Base-by-base conservation (phyloP, 2,113 vertebrate species). In the Notothenia coriiceps region DNA sequence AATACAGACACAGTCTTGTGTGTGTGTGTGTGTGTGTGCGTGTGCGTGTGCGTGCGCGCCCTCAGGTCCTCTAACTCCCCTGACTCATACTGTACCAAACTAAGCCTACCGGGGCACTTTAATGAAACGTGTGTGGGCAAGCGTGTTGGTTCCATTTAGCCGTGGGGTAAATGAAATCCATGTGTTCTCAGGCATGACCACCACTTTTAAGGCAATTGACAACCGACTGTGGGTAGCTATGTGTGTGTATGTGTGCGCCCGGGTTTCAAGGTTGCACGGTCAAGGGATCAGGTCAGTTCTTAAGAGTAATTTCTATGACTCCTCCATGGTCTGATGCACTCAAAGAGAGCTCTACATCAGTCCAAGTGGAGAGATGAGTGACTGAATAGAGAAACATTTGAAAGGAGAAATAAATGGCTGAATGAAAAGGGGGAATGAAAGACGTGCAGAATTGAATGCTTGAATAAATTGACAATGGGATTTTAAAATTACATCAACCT, bases 151-250 rank as follows among this genome's bases (percentile, higher is more conserved):
- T 87, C 84, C 86, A 88, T 89, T 93, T 93, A 88, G 67, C 79
- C 7, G 13, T 17, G 15, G 75, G 74, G 66, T 77, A 77, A 87
- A 84, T 86, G 57, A 74, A 89, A 86, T 92, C 80, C 54, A 75
- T 70, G 80, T 83, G 73, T 85, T 79, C 70, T 91, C 79, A 81
- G 87, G 91, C 91, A 88, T 93, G 89, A 91, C 90, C 77, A 73
- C 74, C 76, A 83, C 89, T 74, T 89, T 91, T 82, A 83, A 85
- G 63, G 80, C 90, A 89, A 89, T 85, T 89, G 84, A 70, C 35
- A 66, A 51, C 22, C 2, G 1, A 14, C 51, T 51, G 70, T 52
- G 73, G 0, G 69, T 50, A 10, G 1, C 74, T 17, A 57, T 51
- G 60, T 72, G 68, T 61, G 33, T 67, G 81, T 77, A 60, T 59